Percentiles rank a stretch among this genome's conserved stretches.
phyloP scores from a whole-genome alignment of 2,113 vertebrate genomes.

The Carollia perspicillata region DNA sequence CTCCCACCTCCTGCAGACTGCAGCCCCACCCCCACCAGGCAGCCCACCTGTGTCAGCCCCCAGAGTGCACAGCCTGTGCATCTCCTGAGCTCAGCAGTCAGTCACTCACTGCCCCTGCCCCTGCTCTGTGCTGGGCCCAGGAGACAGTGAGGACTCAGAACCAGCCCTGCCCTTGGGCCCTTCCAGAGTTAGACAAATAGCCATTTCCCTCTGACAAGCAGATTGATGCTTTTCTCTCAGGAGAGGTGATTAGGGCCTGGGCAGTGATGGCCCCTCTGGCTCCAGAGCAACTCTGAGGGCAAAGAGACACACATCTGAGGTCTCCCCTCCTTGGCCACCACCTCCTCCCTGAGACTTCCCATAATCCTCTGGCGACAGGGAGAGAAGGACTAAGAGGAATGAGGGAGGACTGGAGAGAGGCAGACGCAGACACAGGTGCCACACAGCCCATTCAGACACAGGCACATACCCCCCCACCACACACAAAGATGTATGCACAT shows the following conservation, averaged over 20 bases:
- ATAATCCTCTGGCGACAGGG: neutral
- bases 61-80: neutral
- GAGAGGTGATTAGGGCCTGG: slow-evolving; percentile 76
- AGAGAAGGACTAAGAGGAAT: neutral
- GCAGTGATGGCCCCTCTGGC: slow-evolving; percentile 75
- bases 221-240: slow-evolving; percentile 77
- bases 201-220: slow-evolving; percentile 19
- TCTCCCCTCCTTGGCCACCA: neutral
- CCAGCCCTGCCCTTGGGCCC: neutral
- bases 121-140: neutral
- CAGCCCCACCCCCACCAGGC: neutral
- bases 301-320: slow-evolving; percentile 47
- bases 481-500: neutral
- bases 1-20: neutral
- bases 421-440: neutral
- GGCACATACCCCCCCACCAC: no score
- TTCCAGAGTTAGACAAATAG: slow-evolving; percentile 38
- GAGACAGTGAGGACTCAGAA: neutral
- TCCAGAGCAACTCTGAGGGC: slow-evolving; percentile 69
- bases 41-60: neutral
- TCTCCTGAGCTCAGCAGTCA: neutral
- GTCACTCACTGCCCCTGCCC: neutral
- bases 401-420: neutral
- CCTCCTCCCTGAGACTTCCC: neutral
- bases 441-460: neutral